phyloP scores from a whole-genome alignment of 1,140 invertebrate species.

The Drosophila sturtevanti region DNA sequence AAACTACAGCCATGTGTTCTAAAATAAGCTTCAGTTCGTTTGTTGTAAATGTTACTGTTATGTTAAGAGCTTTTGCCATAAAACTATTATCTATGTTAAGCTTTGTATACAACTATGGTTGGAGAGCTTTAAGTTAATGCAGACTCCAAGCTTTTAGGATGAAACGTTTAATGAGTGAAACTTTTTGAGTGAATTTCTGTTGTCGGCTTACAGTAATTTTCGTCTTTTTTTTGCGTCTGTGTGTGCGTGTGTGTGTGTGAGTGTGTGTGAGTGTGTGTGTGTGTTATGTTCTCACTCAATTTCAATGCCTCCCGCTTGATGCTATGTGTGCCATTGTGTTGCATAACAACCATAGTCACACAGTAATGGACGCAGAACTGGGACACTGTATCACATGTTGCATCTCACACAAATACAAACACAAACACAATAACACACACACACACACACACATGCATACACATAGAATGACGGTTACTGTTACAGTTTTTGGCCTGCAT shows the following conservation, averaged over 20 bases:
- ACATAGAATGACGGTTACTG: not conserved
- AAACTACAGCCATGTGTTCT: not conserved
- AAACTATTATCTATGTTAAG: constrained; percentile 11
- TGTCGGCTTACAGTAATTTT: not conserved
- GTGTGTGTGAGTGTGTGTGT: not conserved
- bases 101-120: not conserved
- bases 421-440: constrained; percentile 15
- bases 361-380: constrained; percentile 74
- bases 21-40: not conserved
- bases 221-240: not conserved
- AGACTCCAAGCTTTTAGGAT: too few relatives aligned
- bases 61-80: constrained; percentile 10
- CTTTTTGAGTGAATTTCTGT: not conserved
- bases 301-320: constrained; percentile 38
- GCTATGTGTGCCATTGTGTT: constrained; percentile 79
- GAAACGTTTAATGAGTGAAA: constrained; percentile 22
- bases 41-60: not conserved
- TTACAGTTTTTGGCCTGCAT: constrained; percentile 1
- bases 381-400: constrained; percentile 79
- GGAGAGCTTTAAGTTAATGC: constrained; percentile 32
- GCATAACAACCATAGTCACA: constrained; percentile 58
- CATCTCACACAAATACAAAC: constrained; percentile 54
- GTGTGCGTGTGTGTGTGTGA: not conserved
- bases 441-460: not conserved
- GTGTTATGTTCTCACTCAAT: not conserved